Evolutionary conservation across 2,888 invertebrate species (phyloP).

Genomic region (Acleris cristana): DNA sequence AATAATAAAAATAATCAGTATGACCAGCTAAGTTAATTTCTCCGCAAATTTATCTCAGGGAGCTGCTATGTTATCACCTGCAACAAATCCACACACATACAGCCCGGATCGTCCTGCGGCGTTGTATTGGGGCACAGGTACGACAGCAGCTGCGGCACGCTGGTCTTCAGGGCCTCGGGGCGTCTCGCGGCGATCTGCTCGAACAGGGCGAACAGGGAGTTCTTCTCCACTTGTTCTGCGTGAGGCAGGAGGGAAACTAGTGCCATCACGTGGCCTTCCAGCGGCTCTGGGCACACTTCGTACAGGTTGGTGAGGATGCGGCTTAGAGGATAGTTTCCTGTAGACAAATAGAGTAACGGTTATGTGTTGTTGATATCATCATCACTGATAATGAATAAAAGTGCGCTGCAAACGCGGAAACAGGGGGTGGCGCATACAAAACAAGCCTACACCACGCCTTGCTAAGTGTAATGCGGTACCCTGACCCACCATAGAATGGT

Average conservation of each 20-base stretch:
- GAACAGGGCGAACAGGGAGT: slow-evolving; percentile 92
- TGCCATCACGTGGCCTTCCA: slow-evolving; percentile 93
- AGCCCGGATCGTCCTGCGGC: slow-evolving; percentile 67
- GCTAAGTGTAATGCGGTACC: no score
- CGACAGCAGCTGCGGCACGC: slow-evolving; percentile 91
- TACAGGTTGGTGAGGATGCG: slow-evolving; percentile 96
- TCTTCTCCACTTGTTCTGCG: slow-evolving; percentile 93
- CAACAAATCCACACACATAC: slow-evolving; percentile 76
- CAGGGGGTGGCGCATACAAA: no score
- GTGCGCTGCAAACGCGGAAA: no score
- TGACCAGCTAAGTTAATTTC: no score
- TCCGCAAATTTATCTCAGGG: no score
- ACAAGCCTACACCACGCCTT: no score
- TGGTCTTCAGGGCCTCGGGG: slow-evolving; percentile 91
- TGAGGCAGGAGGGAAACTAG: slow-evolving; percentile 91
- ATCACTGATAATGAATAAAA: no score
- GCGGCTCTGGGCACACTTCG: slow-evolving; percentile 92
- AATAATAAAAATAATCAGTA: no score
- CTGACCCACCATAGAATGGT: no score
- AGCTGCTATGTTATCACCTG: slow-evolving; percentile 53
- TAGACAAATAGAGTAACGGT: slow-evolving; percentile 44
- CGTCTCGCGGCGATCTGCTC: slow-evolving; percentile 92
- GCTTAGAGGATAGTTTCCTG: slow-evolving; percentile 94
- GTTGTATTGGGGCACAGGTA: slow-evolving; percentile 84
- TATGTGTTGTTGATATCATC: neutral